Percentiles rank a stretch among this genome's conserved stretches.
These are phyloP conservation scores for Narcine bancroftii DNA, from an alignment of 2,113 vertebrate genomes.

Conservation along the genomic window DNA sequence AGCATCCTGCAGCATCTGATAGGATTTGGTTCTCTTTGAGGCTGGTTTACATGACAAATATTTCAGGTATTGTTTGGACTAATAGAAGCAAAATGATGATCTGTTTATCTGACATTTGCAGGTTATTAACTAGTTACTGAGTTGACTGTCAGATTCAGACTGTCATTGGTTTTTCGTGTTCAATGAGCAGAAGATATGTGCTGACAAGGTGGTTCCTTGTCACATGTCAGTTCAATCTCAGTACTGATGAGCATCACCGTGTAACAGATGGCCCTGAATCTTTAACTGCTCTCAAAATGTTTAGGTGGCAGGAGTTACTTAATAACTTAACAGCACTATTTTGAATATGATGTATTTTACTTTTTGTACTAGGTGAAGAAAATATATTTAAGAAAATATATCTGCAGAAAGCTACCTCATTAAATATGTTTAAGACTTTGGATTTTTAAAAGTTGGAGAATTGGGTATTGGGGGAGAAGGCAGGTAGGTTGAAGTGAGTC, in stretches of 20 bases:
- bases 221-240: neutral
- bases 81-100: neutral
- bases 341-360: neutral
- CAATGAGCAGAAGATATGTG: neutral
- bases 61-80: neutral
- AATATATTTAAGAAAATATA: no score
- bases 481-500: no score
- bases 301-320: neutral
- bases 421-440: no score
- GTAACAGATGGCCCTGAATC: neutral
- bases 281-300: neutral
- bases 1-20: neutral
- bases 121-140: neutral
- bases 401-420: no score
- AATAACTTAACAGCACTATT: neutral
- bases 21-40: neutral
- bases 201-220: neutral
- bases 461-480: no score
- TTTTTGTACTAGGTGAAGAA: neutral
- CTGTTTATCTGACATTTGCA: neutral
- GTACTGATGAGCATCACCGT: neutral
- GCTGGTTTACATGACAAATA: neutral
- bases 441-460: no score
- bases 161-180: neutral
- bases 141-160: neutral